A percentile compares a stretch with the other conserved stretches of the same genome.
phyloP scores from a whole-genome alignment of 2,113 vertebrate species.

The Corapipo altera region DNA sequence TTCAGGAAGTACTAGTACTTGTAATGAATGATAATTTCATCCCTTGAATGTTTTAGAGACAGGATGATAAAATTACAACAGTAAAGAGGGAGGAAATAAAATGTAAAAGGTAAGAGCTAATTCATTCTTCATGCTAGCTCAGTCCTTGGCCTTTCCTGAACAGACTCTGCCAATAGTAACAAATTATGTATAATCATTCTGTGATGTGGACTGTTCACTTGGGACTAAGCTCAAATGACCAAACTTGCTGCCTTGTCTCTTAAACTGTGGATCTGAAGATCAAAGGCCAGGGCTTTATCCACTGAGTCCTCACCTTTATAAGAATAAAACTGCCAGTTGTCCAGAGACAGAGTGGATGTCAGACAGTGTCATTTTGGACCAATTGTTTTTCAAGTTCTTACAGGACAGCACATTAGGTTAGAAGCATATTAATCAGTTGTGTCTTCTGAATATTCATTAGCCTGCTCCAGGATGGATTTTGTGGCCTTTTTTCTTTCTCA shows the following conservation, averaged over 20 bases:
- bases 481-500: not conserved
- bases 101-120: slow-evolving; percentile 62
- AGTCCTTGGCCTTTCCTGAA: slow-evolving; percentile 69
- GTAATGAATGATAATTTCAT: slow-evolving; percentile 53
- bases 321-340: slow-evolving; percentile 53
- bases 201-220: slow-evolving; percentile 26
- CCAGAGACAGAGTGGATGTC: not conserved
- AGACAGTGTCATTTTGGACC: slow-evolving; percentile 41
- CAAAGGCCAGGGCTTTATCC: slow-evolving; percentile 30
- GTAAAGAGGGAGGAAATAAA: slow-evolving; percentile 66
- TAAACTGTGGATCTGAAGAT: slow-evolving; percentile 29
- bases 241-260: slow-evolving; percentile 36
- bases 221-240: slow-evolving; percentile 46
- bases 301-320: slow-evolving; percentile 32
- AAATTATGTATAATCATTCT: slow-evolving; percentile 55
- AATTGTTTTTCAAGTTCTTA: slow-evolving; percentile 59
- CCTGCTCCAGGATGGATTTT: not conserved
- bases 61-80: slow-evolving; percentile 66
- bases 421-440: slow-evolving; percentile 52
- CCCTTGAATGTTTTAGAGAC: slow-evolving; percentile 38
- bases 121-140: slow-evolving; percentile 53
- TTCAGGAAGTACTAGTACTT: slow-evolving; percentile 37
- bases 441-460: slow-evolving; percentile 51
- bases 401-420: slow-evolving; percentile 55
- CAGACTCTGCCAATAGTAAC: slow-evolving; percentile 49